Evolutionary conservation across 1,140 invertebrate genomes (phyloP), one percentile per base, ranked within the genome.

Genomic region (Bombus sylvicola): DNA sequence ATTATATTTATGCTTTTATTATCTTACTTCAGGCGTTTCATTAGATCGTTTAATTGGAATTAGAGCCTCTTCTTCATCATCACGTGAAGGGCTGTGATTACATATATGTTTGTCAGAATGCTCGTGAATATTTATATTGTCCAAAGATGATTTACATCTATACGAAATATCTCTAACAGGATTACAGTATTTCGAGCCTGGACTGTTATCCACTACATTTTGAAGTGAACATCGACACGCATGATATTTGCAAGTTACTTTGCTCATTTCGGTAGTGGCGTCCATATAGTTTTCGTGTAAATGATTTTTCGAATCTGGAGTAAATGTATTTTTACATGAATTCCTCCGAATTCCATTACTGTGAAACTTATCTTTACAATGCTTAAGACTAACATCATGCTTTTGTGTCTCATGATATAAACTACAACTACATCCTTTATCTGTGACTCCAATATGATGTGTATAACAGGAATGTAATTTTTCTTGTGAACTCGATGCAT

Each of bases 1-100:
- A 41, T 69, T 15, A 2, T 18, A 66, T 59, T 53, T 41, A 41
- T 41, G 31, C 28, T 74, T 62, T 47, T 37, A 72, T 47, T 62
- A 39, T 68, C 75, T 91, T 88, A 94, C 93, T 85, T 93, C 91
- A 43, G 82, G 62, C 28, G 79, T 88, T 78, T 93, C 92, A 37
- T 41, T 62, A 39, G n/a, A 53, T 57, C 79, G 74, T 76, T 75
- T 90, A 41, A 62, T 28, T 6, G 59, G 53, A 73, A 92, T 85
- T 57, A 93, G 37, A 25, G 88, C 88, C 64, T 92, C 90, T 69
- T 88, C 83, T 22, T 93, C 92, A 15, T 93, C 92, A 15, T 79
- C 39, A 15, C 84, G 37, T 6, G 73, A 64, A 77, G 59, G 13
- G 47, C 72, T 83, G 37, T 73, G 83, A 77, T 77, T 88, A 39